Evolutionary conservation across 2,797 vertebrate species (phyloP), one percentile per base, ranked within the genome.

Genomic region (Mus caroli): DNA sequence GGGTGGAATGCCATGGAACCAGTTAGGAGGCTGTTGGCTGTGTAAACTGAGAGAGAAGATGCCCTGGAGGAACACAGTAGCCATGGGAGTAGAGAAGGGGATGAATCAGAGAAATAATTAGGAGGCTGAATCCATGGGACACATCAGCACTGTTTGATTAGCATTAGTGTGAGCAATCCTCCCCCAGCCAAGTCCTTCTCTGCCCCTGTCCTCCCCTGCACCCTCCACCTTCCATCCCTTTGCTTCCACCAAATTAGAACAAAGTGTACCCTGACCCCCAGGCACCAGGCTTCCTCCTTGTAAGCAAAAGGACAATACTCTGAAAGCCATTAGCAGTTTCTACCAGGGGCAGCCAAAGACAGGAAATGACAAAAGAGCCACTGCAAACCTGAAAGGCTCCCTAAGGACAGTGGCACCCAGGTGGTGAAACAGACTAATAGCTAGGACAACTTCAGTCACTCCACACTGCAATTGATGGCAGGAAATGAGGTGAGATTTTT

Each of bases 401-500:
- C 88, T 52, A 40, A 62, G 92, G 92, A 95, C 69, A 78, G 93
- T 84, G 75, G 79, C 90, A 91, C 91, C 94, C 94, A 78, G 82
- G 93, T 96, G 96, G 91, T 90, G 62, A 84, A 89, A 37, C 80
- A 73, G 62, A 89, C 46, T 95, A 94, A 97, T 95, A 95, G 83
- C 94, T 71, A 80, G 43, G 93, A 92, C 90, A 95, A 79, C 89
- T 97, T 73, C 92, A 94, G 82, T 71, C 79, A 90, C 62, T 94
- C 67, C 26, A 50, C 67, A 80, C 78, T 96, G 62, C 94, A 78
- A 54, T 0, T 87, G 91, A 96, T 20, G 9, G 77, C n/a, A 96
- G 96, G 97, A 98, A 97, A 97, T 85, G 88, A 96, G 60, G 69
- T 84, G 75, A 97, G 82, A 86, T 93, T 97, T 50, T 96, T 97